A percentile compares a stretch with the other conserved stretches of the same genome.
phyloP scores from a whole-genome alignment of 2,888 invertebrate species.

The Ctena decussata region DNA sequence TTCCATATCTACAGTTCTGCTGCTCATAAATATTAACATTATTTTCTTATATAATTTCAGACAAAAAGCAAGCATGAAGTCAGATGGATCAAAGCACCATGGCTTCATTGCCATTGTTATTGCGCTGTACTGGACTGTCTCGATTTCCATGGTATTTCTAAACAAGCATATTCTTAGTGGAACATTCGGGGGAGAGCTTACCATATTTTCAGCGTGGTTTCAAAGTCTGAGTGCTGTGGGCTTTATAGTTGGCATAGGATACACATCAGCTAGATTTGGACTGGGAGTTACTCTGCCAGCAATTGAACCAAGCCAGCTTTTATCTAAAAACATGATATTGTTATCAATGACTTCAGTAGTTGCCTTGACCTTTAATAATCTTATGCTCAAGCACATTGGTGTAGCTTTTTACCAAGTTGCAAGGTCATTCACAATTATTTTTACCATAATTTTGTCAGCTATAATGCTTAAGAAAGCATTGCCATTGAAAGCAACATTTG shows the following conservation, averaged over 20 bases:
- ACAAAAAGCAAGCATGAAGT: neutral
- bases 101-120: constrained; percentile 74
- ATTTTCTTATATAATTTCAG: too few species aligned
- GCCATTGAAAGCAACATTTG: constrained; percentile 72
- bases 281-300: constrained; percentile 58
- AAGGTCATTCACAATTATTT: constrained; percentile 85
- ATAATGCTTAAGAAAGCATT: constrained; percentile 78
- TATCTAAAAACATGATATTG: constrained; percentile 76
- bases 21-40: too few species aligned
- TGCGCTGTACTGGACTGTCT: constrained; percentile 91
- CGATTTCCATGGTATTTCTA: constrained; percentile 97
- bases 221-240: constrained; percentile 83
- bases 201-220: constrained; percentile 86
- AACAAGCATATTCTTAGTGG: constrained; percentile 92
- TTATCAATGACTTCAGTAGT: constrained; percentile 82
- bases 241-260: constrained; percentile 63
- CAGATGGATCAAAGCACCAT: neutral
- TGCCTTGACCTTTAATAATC: constrained; percentile 85
- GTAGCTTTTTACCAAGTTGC: constrained; percentile 87
- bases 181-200: constrained; percentile 76
- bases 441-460: constrained; percentile 84
- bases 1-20: too few species aligned
- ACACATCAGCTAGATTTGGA: constrained; percentile 15
- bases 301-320: constrained; percentile 64
- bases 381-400: constrained; percentile 86